Percentiles rank a stretch among this genome's conserved stretches.
These are phyloP conservation scores for Lerista edwardsae DNA, from an alignment of 2,797 vertebrate species.

Conservation along the genomic window DNA sequence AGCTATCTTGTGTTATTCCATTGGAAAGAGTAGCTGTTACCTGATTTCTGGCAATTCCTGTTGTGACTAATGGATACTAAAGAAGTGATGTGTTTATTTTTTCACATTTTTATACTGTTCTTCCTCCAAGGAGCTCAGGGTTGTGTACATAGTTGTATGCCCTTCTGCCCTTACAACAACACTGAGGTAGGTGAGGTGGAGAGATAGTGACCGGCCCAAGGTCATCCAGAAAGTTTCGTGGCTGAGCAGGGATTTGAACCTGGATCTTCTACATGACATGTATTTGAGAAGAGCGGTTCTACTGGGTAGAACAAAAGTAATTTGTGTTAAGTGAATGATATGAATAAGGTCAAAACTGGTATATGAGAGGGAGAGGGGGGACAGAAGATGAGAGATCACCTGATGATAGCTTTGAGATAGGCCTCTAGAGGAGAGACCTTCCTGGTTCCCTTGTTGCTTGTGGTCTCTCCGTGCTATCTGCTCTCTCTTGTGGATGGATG, in stretches of 20 bases:
- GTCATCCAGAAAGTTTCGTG: too few species aligned
- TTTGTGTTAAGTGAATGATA: background rate
- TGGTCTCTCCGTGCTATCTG: conserved; percentile 1
- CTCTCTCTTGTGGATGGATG: background rate
- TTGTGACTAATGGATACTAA: background rate
- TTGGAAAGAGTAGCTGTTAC: background rate
- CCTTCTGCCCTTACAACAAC: too few species aligned
- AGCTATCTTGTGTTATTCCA: background rate
- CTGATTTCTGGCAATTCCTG: background rate
- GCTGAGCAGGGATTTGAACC: too few species aligned
- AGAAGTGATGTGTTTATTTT: background rate
- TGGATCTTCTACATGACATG: background rate
- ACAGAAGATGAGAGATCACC: background rate
- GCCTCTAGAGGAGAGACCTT: background rate
- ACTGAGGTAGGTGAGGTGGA: too few species aligned
- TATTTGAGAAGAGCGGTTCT: background rate
- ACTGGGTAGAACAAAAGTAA: background rate
- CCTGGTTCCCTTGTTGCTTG: background rate
- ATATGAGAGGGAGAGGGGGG: background rate
- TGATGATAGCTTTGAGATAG: background rate
- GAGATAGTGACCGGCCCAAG: too few species aligned
- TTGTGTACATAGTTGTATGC: too few species aligned
- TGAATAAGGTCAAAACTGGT: background rate
- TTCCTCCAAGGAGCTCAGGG: too few species aligned
- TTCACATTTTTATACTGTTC: too few species aligned